Evolutionary conservation across 2,797 vertebrate species (phyloP).

Genomic region (Helostoma temminkii): DNA sequence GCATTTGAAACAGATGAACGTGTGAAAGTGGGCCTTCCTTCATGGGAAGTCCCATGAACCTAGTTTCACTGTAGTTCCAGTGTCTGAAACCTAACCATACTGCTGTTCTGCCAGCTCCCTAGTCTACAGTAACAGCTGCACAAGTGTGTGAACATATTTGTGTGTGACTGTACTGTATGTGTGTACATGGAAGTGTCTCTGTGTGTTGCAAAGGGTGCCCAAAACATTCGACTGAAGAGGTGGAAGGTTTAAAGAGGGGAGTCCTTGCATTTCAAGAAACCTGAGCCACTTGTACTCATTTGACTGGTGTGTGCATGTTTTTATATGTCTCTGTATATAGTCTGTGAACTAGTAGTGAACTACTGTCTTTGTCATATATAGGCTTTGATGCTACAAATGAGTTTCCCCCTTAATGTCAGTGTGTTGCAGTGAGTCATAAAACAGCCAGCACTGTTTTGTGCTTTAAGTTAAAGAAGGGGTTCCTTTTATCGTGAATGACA

Average conservation of each 20-base stretch:
- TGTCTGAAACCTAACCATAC: constrained; percentile 57
- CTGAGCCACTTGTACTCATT: constrained; percentile 12
- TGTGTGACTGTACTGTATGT: constrained; percentile 4
- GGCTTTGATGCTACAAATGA: constrained; percentile 14
- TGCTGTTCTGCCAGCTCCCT: constrained; percentile 30
- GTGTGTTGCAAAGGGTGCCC: too few relatives aligned
- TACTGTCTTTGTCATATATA: constrained; percentile 15
- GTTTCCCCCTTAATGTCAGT: neutral
- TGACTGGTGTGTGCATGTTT: constrained; percentile 14
- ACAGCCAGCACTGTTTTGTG: too few relatives aligned
- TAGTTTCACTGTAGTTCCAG: constrained; percentile 1
- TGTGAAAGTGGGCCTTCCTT: constrained; percentile 32
- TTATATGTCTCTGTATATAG: constrained; percentile 5
- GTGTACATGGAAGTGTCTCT: constrained; percentile 3
- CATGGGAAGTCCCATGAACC: constrained; percentile 9
- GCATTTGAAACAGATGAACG: neutral
- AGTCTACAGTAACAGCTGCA: constrained; percentile 58
- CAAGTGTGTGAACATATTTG: constrained; percentile 28
- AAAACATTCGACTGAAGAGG: constrained; percentile 8
- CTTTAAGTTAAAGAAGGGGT: too few relatives aligned
- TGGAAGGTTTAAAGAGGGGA: constrained; percentile 35
- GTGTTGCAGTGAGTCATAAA: too few relatives aligned
- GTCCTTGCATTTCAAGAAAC: constrained; percentile 50
- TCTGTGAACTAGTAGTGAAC: constrained; percentile 42
- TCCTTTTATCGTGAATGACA: too few relatives aligned